phyloP scores from a whole-genome alignment of 1,140 invertebrate species.

The Patella vulgata region DNA sequence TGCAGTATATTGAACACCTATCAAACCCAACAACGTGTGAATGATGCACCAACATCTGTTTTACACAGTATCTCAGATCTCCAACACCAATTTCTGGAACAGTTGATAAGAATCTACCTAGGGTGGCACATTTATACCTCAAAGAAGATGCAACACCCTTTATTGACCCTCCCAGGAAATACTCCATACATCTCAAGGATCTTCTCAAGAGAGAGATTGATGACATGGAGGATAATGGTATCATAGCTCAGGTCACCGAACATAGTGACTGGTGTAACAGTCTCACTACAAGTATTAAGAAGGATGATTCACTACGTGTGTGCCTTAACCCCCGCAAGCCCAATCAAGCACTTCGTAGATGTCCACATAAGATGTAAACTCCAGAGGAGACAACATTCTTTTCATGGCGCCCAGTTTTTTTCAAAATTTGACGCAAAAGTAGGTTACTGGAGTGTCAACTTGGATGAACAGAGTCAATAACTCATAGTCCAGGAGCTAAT shows the following conservation, averaged over 20 bases:
- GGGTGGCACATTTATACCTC: not conserved
- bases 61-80: not conserved
- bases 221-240: not conserved
- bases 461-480: not conserved
- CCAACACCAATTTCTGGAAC: not conserved
- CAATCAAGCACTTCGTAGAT: not conserved
- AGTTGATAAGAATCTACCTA: not conserved
- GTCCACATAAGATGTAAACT: not conserved
- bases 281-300: not conserved
- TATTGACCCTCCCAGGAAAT: not conserved
- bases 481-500: too few relatives aligned
- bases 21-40: not conserved
- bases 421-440: constrained; percentile 11
- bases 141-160: not conserved
- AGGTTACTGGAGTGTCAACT: not conserved
- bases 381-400: not conserved
- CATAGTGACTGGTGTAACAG: not conserved
- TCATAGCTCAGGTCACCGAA: not conserved
- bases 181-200: constrained; percentile 1
- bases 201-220: not conserved
- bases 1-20: not conserved
- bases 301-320: not conserved
- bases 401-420: not conserved
- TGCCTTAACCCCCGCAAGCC: not conserved
- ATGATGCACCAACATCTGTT: too few relatives aligned